Evolutionary conservation across 2,888 invertebrate species (phyloP), one percentile per base, ranked within the genome.

Genomic region (Cryptus viduatorius): DNA sequence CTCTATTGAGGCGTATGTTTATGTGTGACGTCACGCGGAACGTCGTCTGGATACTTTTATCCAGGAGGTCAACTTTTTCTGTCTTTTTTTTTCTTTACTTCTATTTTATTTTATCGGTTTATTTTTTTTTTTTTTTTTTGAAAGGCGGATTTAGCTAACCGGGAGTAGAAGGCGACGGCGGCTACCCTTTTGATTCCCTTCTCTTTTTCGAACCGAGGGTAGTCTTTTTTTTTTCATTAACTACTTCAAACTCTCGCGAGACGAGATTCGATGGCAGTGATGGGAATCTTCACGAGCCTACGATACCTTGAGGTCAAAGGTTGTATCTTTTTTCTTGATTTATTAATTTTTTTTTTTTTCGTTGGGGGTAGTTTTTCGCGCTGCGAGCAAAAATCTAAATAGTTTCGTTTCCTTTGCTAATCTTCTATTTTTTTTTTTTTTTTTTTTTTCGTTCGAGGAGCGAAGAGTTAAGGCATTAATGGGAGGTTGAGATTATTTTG

Each of bases 391-490:
- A 80, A 72, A 78, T 53, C 16, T 72, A 67, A 73, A 44, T 76
- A 10, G 65, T 79, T 83, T 67, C 56, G 50, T 37, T 37, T 37
- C 37, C 37, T 37, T 37, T 37, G 37, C 37, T 37, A 37, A 4
- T 37, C 37, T 37, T 37, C 37, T 37, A 37, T 37, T 8, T 4
- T 37, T 37, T 37, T 8, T 24, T 24, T 24, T 24, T 24, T 24
- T 24, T 24, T 24, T 24, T 42, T 53, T 77, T 69, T 79, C 48
- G 53, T 19, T 56, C 31, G 24, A 24, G 24, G 24, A 24, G 24
- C 67, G 75, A 61, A 83, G 72, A 72, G 50, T 73, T 65, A 78
- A 83, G 80, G 85, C 68, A 78, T 71, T 65, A 79, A 10, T 72
- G 67, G 64, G 65, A 46, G 37, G 59, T 56, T 24, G 75, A 82